Conservation (phyloP, 2,888 invertebrate genomes). For the Dioctria rufipes region DNA sequence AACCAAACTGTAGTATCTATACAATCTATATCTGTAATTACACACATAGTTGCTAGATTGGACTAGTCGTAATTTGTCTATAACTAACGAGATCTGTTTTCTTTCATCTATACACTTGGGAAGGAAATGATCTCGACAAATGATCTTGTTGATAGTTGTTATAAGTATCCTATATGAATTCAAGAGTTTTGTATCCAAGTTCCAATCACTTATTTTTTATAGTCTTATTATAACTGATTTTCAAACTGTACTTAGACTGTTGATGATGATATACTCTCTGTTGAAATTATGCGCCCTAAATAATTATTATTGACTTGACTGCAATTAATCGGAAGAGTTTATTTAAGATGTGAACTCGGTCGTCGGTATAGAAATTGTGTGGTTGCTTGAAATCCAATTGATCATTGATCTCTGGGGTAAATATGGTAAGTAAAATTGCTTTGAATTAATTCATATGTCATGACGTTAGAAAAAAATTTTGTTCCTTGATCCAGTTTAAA, state of each 20-base stretch:
- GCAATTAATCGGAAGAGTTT: conserved; percentile 4
- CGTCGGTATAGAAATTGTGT: too few relatives aligned
- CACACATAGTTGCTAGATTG: too few relatives aligned
- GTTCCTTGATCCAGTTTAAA: too few relatives aligned
- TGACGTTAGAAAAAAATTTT: too few relatives aligned
- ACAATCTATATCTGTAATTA: too few relatives aligned
- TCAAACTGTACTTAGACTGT: background rate
- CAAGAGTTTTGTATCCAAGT: too few relatives aligned
- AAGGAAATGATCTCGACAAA: background rate
- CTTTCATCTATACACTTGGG: background rate
- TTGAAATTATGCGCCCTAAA: background rate
- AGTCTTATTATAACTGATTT: background rate
- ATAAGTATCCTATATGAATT: background rate
- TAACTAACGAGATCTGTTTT: conserved; percentile 1
- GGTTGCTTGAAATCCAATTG: too few relatives aligned
- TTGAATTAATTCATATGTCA: too few relatives aligned
- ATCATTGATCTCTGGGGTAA: too few relatives aligned
- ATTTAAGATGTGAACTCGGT: background rate
- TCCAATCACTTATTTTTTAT: background rate
- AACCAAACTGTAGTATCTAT: too few relatives aligned
- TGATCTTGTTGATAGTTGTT: background rate
- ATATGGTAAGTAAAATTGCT: too few relatives aligned
- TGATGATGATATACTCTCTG: background rate
- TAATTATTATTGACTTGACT: background rate
- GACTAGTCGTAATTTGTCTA: too few relatives aligned